Evolutionary conservation across 2,888 invertebrate genomes (phyloP).

Genomic region (Poecilobothrus nobilitatus): DNA sequence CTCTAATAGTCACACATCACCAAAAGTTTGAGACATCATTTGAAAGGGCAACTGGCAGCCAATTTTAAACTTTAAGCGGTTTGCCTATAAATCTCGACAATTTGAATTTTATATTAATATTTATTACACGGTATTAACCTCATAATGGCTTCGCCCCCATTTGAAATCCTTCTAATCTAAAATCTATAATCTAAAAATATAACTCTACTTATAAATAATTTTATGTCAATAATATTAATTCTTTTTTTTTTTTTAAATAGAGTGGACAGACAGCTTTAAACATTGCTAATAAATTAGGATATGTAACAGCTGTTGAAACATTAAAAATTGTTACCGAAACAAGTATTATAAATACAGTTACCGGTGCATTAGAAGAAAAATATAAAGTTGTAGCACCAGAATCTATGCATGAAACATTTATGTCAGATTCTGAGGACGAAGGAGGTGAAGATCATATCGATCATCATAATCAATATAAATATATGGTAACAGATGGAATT

Average conservation of each 20-base stretch:
- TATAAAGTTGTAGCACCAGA: constrained; percentile 97
- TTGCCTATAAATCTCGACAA: too few relatives aligned
- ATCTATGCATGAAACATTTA: constrained; percentile 96
- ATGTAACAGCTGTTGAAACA: constrained; percentile 96
- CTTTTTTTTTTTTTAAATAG: constrained; percentile 46
- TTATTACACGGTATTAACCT: too few relatives aligned
- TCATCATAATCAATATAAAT: constrained; percentile 64
- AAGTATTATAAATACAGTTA: constrained; percentile 53
- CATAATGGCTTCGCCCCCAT: too few relatives aligned
- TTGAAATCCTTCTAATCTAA: too few relatives aligned
- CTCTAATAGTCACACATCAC: too few relatives aligned
- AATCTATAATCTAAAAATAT: too few relatives aligned
- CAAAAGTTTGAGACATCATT: too few relatives aligned
- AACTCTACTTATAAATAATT: too few relatives aligned
- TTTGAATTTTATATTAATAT: too few relatives aligned
- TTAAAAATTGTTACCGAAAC: constrained; percentile 84
- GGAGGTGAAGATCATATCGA: constrained; percentile 62
- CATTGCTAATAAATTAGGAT: constrained; percentile 92
- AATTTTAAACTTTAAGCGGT: too few relatives aligned
- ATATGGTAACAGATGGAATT: constrained; percentile 70
- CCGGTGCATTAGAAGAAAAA: constrained; percentile 66
- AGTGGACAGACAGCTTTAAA: constrained; percentile 94
- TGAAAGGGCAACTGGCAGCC: too few relatives aligned
- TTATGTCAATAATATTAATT: too few relatives aligned
- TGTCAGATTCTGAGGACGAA: constrained; percentile 99